Evolutionary conservation across 1,140 invertebrate species (phyloP).

Genomic region (Pomphorhynchus laevis): DNA sequence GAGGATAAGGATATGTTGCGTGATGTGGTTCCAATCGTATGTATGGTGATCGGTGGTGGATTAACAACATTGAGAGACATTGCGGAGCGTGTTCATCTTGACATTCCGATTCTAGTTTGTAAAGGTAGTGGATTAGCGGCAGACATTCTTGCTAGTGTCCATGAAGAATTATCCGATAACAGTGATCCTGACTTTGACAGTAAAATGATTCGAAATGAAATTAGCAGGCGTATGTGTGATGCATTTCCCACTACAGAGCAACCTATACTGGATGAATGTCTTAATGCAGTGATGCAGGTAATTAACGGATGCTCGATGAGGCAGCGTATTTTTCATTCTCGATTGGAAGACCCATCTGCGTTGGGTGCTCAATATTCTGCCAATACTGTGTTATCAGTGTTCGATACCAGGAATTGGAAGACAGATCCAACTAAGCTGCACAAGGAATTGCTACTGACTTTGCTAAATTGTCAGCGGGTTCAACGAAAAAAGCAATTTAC

Average conservation of each 20-base stretch:
- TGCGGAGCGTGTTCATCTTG: constrained; percentile 17
- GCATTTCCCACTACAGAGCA: constrained; percentile 15
- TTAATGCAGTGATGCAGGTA: too few relatives aligned
- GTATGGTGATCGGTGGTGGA: constrained; percentile 20
- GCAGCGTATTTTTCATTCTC: too few relatives aligned
- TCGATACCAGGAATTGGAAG: too few relatives aligned
- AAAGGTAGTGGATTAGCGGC: constrained; percentile 19
- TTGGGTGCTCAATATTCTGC: too few relatives aligned
- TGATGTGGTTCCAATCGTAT: constrained; percentile 17
- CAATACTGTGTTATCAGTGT: too few relatives aligned
- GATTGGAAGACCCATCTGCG: too few relatives aligned
- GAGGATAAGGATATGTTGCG: background rate
- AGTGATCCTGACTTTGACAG: constrained; percentile 16
- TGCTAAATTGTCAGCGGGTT: constrained; percentile 3
- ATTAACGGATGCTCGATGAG: too few relatives aligned
- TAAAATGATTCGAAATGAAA: constrained; percentile 18
- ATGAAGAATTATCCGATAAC: constrained; percentile 18
- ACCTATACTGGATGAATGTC: constrained; percentile 13
- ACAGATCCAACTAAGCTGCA: too few relatives aligned
- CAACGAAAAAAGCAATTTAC: constrained; percentile 12
- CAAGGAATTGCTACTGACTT: background rate
- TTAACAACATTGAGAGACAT: constrained; percentile 17
- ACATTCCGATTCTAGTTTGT: constrained; percentile 20
- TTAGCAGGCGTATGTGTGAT: constrained; percentile 17
- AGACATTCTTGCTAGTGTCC: constrained; percentile 19